These are phyloP conservation scores for Teleogryllus occipitalis DNA, from an alignment of 1,140 invertebrate genomes.

Conservation along the genomic window DNA sequence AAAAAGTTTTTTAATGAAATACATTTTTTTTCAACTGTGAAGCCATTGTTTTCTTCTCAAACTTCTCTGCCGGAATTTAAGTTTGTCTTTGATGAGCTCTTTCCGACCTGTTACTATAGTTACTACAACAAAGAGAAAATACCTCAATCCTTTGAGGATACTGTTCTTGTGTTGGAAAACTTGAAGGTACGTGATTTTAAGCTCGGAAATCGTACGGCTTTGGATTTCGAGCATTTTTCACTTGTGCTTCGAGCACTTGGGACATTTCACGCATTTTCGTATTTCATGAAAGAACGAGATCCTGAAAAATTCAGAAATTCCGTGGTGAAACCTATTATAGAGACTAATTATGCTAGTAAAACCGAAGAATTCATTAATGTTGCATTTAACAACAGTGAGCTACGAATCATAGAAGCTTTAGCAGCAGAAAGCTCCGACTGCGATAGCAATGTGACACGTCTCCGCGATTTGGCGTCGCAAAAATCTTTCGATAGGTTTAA, in stretches of 20 bases:
- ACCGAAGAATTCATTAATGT: neutral
- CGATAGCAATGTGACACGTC: neutral
- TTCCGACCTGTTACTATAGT: constrained; percentile 13
- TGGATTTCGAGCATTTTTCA: constrained; percentile 30
- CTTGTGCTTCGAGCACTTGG: constrained; percentile 33
- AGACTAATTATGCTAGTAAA: neutral
- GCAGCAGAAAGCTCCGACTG: neutral
- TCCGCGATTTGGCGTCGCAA: neutral
- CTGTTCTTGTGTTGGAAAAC: constrained; percentile 33
- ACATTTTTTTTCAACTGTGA: neutral
- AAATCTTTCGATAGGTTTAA: neutral
- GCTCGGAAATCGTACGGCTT: constrained; percentile 2
- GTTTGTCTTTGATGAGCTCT: neutral
- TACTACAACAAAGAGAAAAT: neutral
- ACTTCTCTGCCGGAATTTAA: neutral
- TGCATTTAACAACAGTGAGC: neutral
- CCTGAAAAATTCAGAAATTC: constrained; percentile 28
- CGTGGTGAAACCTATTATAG: constrained; percentile 26
- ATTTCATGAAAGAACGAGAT: constrained; percentile 30
- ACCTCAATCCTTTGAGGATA: neutral
- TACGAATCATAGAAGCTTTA: neutral
- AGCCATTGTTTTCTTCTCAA: neutral
- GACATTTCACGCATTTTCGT: constrained; percentile 35
- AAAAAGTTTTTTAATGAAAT: constrained; percentile 10
- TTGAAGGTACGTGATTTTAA: constrained; percentile 24